Evolutionary conservation across 2,113 vertebrate genomes (phyloP).

Genomic region (Penelope pileata): DNA sequence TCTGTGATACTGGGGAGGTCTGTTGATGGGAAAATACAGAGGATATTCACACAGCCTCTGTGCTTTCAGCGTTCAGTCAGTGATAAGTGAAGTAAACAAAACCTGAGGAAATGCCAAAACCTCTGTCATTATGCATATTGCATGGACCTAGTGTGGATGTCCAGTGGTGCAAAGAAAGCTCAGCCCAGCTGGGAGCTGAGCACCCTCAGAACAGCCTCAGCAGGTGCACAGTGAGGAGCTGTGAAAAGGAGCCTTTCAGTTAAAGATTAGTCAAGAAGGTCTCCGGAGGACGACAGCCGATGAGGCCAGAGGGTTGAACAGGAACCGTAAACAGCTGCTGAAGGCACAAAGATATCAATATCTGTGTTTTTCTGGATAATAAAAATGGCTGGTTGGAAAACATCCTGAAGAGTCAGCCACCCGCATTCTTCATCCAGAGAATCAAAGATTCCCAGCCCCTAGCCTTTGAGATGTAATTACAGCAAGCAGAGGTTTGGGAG

Average conservation of each 20-base stretch:
- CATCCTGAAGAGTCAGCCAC: slow-evolving; percentile 69
- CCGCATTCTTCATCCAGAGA: slow-evolving; percentile 68
- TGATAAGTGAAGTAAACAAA: neutral
- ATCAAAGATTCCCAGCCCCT: slow-evolving; percentile 68
- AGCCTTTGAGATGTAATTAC: slow-evolving; percentile 68
- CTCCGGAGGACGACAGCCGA: slow-evolving; percentile 32
- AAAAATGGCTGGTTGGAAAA: slow-evolving; percentile 64
- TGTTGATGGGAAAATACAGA: neutral
- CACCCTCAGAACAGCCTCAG: slow-evolving; percentile 59
- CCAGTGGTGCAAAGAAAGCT: slow-evolving; percentile 48
- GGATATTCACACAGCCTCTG: neutral
- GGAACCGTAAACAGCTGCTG: slow-evolving; percentile 62
- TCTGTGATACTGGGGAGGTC: neutral
- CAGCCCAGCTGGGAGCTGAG: slow-evolving; percentile 52
- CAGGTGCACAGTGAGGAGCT: slow-evolving; percentile 61
- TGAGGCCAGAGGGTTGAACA: slow-evolving; percentile 57
- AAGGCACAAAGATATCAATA: slow-evolving; percentile 41
- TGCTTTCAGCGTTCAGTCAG: neutral
- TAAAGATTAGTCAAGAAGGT: slow-evolving; percentile 50
- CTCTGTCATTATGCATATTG: neutral
- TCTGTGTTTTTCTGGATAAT: slow-evolving; percentile 47
- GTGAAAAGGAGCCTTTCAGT: slow-evolving; percentile 62
- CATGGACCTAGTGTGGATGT: slow-evolving; percentile 43
- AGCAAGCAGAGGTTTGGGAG: slow-evolving; percentile 62
- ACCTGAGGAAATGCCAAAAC: neutral